Evolutionary conservation across 2,888 invertebrate species (phyloP), one percentile per base, ranked within the genome.

Genomic region (Amphipyra tragopoginis): DNA sequence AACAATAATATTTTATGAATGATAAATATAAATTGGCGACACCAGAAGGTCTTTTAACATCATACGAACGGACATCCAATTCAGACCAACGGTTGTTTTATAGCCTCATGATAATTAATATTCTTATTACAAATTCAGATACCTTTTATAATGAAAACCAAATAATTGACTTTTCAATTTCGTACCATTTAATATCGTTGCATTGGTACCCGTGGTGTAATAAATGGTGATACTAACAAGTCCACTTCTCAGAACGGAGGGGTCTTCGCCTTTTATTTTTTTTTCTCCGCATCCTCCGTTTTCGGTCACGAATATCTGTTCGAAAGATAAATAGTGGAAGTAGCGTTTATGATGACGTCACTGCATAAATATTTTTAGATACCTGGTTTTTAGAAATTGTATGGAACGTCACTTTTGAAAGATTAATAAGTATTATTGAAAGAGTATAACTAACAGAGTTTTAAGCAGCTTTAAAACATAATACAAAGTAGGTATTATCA

Each of bases 161-260:
- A 77, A 84, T 85, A 85, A 86, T 85, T 83, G 84, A 81, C 80
- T 86, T 86, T 86, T 82, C 84, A 86, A 84, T 85, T 84, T 79
- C 68, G 82, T 79, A 74, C 72, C 79, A 78, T 84, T 83, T 79
- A 78, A 82, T 81, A 77, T 75, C 69, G 77, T 53, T 72, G 65
- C 56, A 64, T 73, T 79, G 86, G 82, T 85, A 83, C 90, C 92
- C 85, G 88, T 85, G 87, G 92, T 82, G 90, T 91, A 88, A 92
- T 92, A 92, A 93, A 93, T 92, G 92, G 86, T 88, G 88, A 86
- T 87, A 90, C 90, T 89, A 90, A 92, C 91, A 89, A 89, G 91
- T 86, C 80, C 84, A 78, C 71, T 92, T 93, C 93, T 90, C 84
- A 78, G 93, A 93, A 93, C 84, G 88, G 86, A 81, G 87, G 83